Conservation (phyloP, 2,888 invertebrate species). For the Dasysyrphus albostriatus region DNA sequence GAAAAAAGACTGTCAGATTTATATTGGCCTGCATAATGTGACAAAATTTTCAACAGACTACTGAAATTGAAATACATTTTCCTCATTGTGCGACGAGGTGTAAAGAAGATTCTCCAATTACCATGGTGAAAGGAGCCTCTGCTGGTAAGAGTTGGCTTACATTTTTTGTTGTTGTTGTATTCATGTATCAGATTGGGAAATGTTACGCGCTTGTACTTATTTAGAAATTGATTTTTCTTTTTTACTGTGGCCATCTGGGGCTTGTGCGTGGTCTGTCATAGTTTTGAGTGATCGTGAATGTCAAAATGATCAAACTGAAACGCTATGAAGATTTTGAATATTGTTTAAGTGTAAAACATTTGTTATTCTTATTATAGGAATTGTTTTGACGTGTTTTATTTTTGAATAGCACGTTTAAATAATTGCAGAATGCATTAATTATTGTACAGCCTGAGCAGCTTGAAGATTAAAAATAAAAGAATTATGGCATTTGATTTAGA, state of each 20-base stretch:
- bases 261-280: constrained; percentile 4
- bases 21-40: constrained; percentile 47
- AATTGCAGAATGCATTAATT: neutral
- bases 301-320: neutral
- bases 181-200: constrained; percentile 40
- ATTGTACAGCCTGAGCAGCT: too few species aligned
- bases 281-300: constrained; percentile 4
- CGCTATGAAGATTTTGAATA: neutral
- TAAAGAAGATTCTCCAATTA: constrained; percentile 70
- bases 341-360: neutral
- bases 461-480: too few species aligned
- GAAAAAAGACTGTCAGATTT: constrained; percentile 14
- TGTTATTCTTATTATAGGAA: neutral
- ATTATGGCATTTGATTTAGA: too few species aligned
- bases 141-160: constrained; percentile 50
- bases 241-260: constrained; percentile 10
- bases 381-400: neutral
- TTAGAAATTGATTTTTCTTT: constrained; percentile 3
- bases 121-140: constrained; percentile 62
- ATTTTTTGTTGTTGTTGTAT: constrained; percentile 12
- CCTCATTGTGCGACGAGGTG: constrained; percentile 65
- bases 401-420: neutral
- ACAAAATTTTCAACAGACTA: constrained; percentile 57
- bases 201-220: neutral
- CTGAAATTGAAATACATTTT: constrained; percentile 71